Percentiles rank a stretch among this genome's conserved stretches.
These are phyloP conservation scores for Papilio gigon DNA, from an alignment of 2,888 invertebrate genomes.

Conservation along the genomic window DNA sequence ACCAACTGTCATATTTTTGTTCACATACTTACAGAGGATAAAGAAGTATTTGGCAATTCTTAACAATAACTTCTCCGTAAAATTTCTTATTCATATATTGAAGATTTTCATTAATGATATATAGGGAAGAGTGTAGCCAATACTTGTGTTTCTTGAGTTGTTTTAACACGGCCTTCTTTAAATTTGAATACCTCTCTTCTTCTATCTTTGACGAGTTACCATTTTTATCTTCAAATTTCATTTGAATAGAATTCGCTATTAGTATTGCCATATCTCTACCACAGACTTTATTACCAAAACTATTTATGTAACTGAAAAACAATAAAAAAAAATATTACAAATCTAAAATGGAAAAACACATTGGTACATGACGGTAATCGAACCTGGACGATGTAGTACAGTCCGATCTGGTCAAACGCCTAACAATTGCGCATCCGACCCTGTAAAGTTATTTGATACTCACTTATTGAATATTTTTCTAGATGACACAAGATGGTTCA, in stretches of 20 bases:
- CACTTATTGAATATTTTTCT: constrained; percentile 72
- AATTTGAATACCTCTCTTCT: constrained; percentile 37
- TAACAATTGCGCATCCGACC: too few species aligned
- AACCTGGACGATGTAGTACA: too few species aligned
- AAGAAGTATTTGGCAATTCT: constrained; percentile 84
- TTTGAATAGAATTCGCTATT: constrained; percentile 59
- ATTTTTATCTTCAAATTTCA: constrained; percentile 40
- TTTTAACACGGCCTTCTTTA: constrained; percentile 48
- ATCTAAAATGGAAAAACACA: too few species aligned
- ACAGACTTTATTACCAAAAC: constrained; percentile 79
- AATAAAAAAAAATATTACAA: too few species aligned
- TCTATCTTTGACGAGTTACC: constrained; percentile 12
- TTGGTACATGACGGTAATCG: too few species aligned
- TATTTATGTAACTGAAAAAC: constrained; percentile 78
- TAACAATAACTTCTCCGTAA: constrained; percentile 77
- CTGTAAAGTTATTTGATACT: constrained; percentile 49
- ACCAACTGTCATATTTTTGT: too few species aligned
- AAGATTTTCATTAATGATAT: constrained; percentile 83
- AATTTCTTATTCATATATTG: constrained; percentile 81
- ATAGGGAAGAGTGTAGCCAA: constrained; percentile 84
- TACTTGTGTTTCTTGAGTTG: constrained; percentile 83
- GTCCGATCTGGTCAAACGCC: too few species aligned
- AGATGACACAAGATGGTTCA: constrained; percentile 70
- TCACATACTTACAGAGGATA: constrained; percentile 87
- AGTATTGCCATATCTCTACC: constrained; percentile 67